Base-by-base conservation (phyloP, 2,113 vertebrate species). In the Gobiocypris rarus region DNA sequence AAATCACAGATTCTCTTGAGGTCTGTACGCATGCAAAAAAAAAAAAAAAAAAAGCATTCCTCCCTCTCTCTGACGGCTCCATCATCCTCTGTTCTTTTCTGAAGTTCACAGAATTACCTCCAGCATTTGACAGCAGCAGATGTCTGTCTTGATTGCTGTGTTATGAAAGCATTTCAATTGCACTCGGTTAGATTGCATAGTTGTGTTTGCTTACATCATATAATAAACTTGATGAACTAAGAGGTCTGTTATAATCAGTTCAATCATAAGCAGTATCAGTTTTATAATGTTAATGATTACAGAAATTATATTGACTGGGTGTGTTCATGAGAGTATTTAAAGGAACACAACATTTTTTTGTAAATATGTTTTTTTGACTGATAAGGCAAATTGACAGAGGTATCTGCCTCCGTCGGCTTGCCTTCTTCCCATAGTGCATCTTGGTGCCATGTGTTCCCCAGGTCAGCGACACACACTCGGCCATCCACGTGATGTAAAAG, bases 1-100 rank as follows among this genome's bases (percentile, higher is more conserved):
- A 82, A 88, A 89, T 90, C 86, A 87, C 86, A 91, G 88, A 90
- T 90, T 92, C 92, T 93, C 91, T 85, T 78, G 89, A 90, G 92
- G 90, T 88, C 88, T 86, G 79, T 87, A 86, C 56, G 87, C 73
- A 90, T 87, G 88, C 0, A 34, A 34, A 34, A 65, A 31, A 67
- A 3, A 3, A 43, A 43, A 43, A 43, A 48, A 48, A 43, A 9
- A 52, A 52, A 67, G 31, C 15, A 69, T 31, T 54, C 76, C 70
- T 81, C 85, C 50, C 17, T 43, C 48, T 43, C 48, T 34, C 63
- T 13, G 24, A 38, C 7, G 78, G 5, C 52, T 50, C 71, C 75
- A 52, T 83, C 34, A 45, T 61, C 8, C 24, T 56, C 28, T n/a
- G 4, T 41, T 75, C 45, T 34, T 24, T 22, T 52, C 13, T 76